Evolutionary conservation across 2,797 vertebrate species (phyloP), one percentile per base, ranked within the genome.

Genomic region (Dendrocincla tyrannina): DNA sequence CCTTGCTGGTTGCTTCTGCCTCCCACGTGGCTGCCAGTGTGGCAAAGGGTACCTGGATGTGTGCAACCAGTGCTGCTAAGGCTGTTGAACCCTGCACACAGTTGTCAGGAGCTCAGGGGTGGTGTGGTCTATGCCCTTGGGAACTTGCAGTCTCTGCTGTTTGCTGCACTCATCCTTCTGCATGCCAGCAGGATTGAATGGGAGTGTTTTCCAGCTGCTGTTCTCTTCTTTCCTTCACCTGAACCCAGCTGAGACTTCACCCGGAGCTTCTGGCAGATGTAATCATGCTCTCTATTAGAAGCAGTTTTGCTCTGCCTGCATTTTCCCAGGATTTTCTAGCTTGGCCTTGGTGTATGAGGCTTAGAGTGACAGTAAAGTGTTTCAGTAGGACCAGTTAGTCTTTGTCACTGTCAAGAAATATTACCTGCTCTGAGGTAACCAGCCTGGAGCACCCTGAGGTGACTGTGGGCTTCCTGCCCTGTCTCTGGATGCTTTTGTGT

Each of bases 71-170:
- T 24, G 35, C 74, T 87, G 27, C 41, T 72, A 33, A 72, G 70
- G 32, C 8, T 2, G 2, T 23, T 62, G 50, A 92, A 33, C 28
- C 27, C 32, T 76, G 30, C 25, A 35, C 6, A 17, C 11, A 23
- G 59, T 47, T 76, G 19, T 82, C 4, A 2, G 22, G 28, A 79
- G 50, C 70, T 87, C n/a, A 69, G 41, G 58, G 39, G 33, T 46
- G 22, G 13, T n/a, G 35, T 59, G 42, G 64, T 93, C 64, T 41
- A 75, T 81, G 66, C 37, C 11, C 32, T 35, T 74, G 68, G 41
- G 52, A 77, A n/a, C 53, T 55, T 88, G 55, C 30, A 50, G n/a
- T 39, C 85, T 92, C 44, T 80, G 79, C 33, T 91, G 44, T 73
- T 76, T 23, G 46, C 59, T 60, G 42, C 46, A 23, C 14, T 69